Percentiles rank a stretch among this genome's conserved stretches.
Conservation (phyloP, 2,113 vertebrate genomes). For the Enhydra lutris region DNA sequence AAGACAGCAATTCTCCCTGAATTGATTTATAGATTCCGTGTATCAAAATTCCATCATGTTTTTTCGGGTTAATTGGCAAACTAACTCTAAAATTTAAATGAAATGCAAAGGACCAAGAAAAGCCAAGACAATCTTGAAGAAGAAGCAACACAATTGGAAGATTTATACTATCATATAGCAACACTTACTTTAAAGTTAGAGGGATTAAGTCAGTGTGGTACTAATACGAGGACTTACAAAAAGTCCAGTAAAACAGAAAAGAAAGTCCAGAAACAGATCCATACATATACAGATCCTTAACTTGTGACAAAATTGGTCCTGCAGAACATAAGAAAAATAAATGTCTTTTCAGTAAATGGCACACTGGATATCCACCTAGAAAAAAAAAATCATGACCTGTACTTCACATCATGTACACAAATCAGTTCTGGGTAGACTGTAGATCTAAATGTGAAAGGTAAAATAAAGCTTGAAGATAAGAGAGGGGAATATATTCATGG, state of each 20-base stretch:
- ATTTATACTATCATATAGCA: not conserved
- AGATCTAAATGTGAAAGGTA: not conserved
- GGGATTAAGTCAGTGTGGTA: not conserved
- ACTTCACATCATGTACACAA: not conserved
- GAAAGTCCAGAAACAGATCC: not conserved
- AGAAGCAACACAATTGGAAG: not conserved
- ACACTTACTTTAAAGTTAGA: not conserved
- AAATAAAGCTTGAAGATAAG: not conserved
- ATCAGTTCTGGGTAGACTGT: not conserved
- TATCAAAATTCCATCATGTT: not conserved
- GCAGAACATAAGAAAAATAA: not conserved
- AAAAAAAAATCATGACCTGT: not conserved
- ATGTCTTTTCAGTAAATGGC: not conserved
- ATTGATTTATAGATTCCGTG: not conserved
- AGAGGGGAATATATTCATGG: not conserved
- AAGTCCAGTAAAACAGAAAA: not conserved
- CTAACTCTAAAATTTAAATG: conserved; percentile 38
- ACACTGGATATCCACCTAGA: not conserved
- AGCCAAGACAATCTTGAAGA: not conserved
- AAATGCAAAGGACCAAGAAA: conserved; percentile 26
- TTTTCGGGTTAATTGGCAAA: not conserved
- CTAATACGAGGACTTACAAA: not conserved
- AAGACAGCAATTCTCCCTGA: not conserved
- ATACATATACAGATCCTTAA: not conserved
- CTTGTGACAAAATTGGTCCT: not conserved